Evolutionary conservation across 2,888 invertebrate genomes (phyloP).

Genomic region (Phania funesta): DNA sequence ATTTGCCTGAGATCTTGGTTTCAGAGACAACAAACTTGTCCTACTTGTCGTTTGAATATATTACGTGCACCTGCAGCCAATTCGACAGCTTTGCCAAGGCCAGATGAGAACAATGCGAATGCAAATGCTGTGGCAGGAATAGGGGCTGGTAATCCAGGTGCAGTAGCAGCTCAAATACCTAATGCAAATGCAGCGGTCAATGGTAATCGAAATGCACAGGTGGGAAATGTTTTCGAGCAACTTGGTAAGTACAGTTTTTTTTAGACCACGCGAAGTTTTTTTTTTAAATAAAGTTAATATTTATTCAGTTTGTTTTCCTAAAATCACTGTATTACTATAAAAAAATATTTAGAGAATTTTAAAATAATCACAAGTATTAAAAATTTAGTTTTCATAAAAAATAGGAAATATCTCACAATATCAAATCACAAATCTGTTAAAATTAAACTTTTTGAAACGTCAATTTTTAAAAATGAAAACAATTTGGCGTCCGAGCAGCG

Average conservation of each 20-base stretch:
- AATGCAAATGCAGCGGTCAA: constrained; percentile 30
- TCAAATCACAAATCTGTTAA: no score
- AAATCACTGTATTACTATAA: no score
- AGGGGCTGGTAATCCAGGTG: constrained; percentile 29
- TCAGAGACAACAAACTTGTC: constrained; percentile 99
- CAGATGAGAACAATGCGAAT: constrained; percentile 70
- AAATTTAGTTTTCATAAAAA: no score
- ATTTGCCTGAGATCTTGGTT: constrained; percentile 99
- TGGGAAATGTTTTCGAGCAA: constrained; percentile 61
- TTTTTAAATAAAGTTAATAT: neutral
- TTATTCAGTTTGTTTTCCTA: no score
- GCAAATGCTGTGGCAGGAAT: constrained; percentile 63
- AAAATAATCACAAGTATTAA: no score
- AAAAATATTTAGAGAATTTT: no score
- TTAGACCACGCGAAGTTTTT: neutral
- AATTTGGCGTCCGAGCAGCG: no score
- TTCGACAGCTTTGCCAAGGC: constrained; percentile 73
- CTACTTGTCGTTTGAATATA: constrained; percentile 97
- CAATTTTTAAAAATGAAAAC: no score
- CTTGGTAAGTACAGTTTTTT: constrained; percentile 37
- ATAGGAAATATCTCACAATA: no score
- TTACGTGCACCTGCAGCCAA: constrained; percentile 81
- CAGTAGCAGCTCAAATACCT: constrained; percentile 20
- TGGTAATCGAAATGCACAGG: constrained; percentile 61
- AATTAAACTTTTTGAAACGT: no score